These are phyloP conservation scores for Chymomyza fuscimana DNA, from an alignment of 2,888 invertebrate genomes.

Conservation along the genomic window DNA sequence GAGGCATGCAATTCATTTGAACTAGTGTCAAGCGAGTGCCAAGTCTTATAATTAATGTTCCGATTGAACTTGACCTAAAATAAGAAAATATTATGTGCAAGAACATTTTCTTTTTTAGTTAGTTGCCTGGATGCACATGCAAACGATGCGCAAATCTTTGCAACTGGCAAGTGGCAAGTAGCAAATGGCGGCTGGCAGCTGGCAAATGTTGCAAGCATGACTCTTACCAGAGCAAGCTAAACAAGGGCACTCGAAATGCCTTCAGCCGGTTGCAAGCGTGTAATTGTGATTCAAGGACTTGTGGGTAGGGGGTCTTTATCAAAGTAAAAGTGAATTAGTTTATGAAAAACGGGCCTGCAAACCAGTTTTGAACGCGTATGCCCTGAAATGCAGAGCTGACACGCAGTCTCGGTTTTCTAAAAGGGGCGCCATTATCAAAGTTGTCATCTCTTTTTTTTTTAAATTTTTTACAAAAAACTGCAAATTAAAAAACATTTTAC, in stretches of 20 bases:
- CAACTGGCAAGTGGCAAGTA: background rate
- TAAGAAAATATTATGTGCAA: constrained; percentile 9
- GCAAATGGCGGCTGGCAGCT: background rate
- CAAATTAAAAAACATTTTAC: too few relatives aligned
- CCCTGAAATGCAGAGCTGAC: too few relatives aligned
- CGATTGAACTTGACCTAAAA: constrained; percentile 71
- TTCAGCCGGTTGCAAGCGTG: background rate
- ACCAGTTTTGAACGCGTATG: too few relatives aligned
- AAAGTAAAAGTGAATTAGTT: constrained; percentile 13
- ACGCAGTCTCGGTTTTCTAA: too few relatives aligned
- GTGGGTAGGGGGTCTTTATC: constrained; percentile 10
- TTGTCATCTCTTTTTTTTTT: too few relatives aligned
- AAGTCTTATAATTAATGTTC: constrained; percentile 69
- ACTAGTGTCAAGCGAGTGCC: constrained; percentile 45
- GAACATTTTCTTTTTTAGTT: constrained; percentile 10
- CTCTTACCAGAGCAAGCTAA: background rate
- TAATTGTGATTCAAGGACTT: background rate
- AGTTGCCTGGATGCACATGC: constrained; percentile 37
- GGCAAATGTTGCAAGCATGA: constrained; percentile 3
- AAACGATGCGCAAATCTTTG: constrained; percentile 18
- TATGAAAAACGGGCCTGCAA: background rate
- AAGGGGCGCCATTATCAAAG: too few relatives aligned
- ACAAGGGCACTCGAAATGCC: background rate
- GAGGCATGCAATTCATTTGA: constrained; percentile 55
- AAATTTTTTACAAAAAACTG: too few relatives aligned